phyloP scores from a whole-genome alignment of 2,797 vertebrate genomes.

The Nannoperca australis region DNA sequence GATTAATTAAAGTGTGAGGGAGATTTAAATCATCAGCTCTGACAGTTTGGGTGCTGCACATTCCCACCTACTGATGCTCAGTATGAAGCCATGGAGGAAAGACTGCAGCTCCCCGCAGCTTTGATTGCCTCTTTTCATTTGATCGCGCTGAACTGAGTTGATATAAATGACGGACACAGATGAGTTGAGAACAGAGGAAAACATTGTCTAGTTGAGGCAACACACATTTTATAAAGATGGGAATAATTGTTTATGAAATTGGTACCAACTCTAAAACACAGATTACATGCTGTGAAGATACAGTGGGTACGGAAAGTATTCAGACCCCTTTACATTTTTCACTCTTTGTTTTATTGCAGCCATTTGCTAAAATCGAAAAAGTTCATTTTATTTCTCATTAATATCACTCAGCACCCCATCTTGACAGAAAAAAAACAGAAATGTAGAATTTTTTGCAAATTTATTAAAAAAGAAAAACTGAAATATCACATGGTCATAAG shows the following conservation, averaged over 20 bases:
- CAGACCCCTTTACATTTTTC: too few relatives aligned
- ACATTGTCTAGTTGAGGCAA: conserved; percentile 5
- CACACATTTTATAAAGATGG: background rate
- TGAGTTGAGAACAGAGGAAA: conserved; percentile 15
- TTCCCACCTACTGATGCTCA: conserved; percentile 31
- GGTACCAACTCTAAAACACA: background rate
- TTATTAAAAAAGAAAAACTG: too few relatives aligned
- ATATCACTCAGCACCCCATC: too few relatives aligned
- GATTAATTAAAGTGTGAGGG: conserved; percentile 61
- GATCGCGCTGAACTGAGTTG: conserved; percentile 18
- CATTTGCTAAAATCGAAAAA: too few relatives aligned
- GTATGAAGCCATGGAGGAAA: conserved; percentile 35
- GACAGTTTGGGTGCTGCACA: conserved; percentile 28
- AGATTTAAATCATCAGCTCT: conserved; percentile 48
- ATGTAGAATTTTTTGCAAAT: too few relatives aligned
- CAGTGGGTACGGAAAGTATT: conserved; percentile 6
- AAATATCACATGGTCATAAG: too few relatives aligned
- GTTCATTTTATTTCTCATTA: too few relatives aligned
- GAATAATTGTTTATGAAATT: background rate
- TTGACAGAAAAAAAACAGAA: too few relatives aligned
- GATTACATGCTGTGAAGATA: background rate
- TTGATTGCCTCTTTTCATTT: conserved; percentile 52
- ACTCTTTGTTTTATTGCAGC: too few relatives aligned
- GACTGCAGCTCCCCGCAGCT: conserved; percentile 32
- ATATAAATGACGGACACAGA: conserved; percentile 34